Evolutionary conservation across 2,888 invertebrate genomes (phyloP).

Genomic region (Troides oblongomaculatus): DNA sequence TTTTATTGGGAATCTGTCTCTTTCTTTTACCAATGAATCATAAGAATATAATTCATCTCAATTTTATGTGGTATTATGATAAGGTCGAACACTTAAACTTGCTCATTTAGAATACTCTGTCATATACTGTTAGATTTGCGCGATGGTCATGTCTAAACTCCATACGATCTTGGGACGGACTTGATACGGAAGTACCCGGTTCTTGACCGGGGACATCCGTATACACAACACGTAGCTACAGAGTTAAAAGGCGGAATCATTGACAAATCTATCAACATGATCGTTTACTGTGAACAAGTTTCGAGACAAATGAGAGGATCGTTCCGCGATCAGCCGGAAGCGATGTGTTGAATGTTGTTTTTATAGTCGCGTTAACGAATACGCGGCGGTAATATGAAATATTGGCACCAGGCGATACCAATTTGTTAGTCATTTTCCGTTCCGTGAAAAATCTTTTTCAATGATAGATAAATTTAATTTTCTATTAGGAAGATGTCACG

Average conservation of each 20-base stretch:
- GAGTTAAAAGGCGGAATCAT: background rate
- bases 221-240: too few relatives aligned
- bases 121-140: too few relatives aligned
- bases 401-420: conserved; percentile 2
- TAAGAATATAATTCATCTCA: too few relatives aligned
- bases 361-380: conserved; percentile 10
- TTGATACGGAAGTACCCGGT: too few relatives aligned
- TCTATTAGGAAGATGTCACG: background rate
- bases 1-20: too few relatives aligned
- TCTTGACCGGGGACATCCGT: too few relatives aligned
- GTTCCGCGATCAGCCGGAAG: conserved; percentile 4
- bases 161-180: too few relatives aligned
- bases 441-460: background rate
- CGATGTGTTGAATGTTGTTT: conserved; percentile 7
- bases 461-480: background rate
- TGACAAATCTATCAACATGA: conserved; percentile 22
- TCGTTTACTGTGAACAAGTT: conserved; percentile 7
- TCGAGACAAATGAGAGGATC: conserved; percentile 3
- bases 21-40: too few relatives aligned
- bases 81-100: too few relatives aligned
- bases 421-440: conserved; percentile 11
- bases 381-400: background rate
- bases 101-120: too few relatives aligned
- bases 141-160: too few relatives aligned
- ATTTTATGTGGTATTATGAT: too few relatives aligned